A percentile compares a stretch with the other conserved stretches of the same genome.
Evolutionary conservation across 2,888 invertebrate species (phyloP).

Genomic region (Quadroppia sp.): DNA sequence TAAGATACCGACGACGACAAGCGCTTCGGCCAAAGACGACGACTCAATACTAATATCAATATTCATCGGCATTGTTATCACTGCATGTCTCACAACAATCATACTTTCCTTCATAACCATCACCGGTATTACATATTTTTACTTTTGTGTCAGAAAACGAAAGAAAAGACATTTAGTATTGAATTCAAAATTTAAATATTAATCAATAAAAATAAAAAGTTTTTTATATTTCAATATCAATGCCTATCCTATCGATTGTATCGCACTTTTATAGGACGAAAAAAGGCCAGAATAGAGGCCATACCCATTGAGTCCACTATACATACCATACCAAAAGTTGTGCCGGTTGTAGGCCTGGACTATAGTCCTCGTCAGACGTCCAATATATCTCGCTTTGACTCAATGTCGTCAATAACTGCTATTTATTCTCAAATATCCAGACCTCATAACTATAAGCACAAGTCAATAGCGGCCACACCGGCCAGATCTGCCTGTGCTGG

Average conservation of each 20-base stretch:
- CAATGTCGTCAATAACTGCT: conserved; percentile 38
- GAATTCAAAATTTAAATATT: background rate
- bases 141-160: conserved; percentile 4
- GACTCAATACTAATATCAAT: conserved; percentile 40
- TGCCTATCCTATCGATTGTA: no score
- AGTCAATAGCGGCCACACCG: no score
- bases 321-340: conserved; percentile 34
- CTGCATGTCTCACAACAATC: conserved; percentile 36
- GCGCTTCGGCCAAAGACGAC: conserved; percentile 4
- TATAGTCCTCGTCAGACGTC: conserved; percentile 35
- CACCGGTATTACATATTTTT: conserved; percentile 37
- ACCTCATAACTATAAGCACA: conserved; percentile 9
- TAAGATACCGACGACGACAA: background rate
- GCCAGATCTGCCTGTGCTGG: background rate
- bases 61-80: conserved; percentile 41
- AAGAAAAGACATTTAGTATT: background rate
- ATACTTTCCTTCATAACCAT: conserved; percentile 36
- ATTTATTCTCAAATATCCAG: conserved; percentile 39
- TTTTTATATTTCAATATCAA: no score
- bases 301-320: conserved; percentile 37
- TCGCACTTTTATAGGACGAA: conserved; percentile 19
- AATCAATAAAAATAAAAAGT: no score
- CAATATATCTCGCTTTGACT: conserved; percentile 33
- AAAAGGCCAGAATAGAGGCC: conserved; percentile 38
- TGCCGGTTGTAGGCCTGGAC: conserved; percentile 39